Evolutionary conservation across 2,113 vertebrate species (phyloP).

Genomic region (Trichomycterus rosablanca): DNA sequence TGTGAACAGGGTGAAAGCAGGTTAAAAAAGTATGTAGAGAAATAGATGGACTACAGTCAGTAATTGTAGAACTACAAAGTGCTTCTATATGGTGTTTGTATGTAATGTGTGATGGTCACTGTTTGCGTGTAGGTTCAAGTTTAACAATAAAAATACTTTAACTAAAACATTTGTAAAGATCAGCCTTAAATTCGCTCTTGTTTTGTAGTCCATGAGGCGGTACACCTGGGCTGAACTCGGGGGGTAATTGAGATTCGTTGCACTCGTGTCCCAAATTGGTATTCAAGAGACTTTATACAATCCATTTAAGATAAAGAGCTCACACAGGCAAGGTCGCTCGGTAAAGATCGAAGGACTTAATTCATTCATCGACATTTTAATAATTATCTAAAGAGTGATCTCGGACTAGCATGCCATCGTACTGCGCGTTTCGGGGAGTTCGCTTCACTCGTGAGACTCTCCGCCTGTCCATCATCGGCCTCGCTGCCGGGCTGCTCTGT

Average conservation of each 20-base stretch:
- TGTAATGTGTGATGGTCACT: too few species aligned
- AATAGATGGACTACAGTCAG: too few species aligned
- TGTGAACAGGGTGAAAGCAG: too few species aligned
- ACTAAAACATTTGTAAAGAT: too few species aligned
- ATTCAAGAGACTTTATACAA: constrained; percentile 23
- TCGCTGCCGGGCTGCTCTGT: constrained; percentile 4
- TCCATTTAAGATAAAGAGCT: constrained; percentile 37
- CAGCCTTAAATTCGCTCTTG: too few species aligned
- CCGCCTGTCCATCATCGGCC: background rate
- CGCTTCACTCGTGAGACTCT: background rate
- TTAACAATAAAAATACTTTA: too few species aligned
- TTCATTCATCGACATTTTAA: constrained; percentile 41
- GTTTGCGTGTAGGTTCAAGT: too few species aligned
- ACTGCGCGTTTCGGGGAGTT: background rate
- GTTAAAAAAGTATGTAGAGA: too few species aligned
- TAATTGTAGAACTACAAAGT: too few species aligned
- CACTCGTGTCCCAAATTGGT: constrained; percentile 30
- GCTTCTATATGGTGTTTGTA: too few species aligned
- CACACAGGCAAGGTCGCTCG: constrained; percentile 33
- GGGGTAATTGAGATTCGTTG: constrained; percentile 28
- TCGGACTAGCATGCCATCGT: background rate
- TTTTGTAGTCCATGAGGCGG: too few species aligned
- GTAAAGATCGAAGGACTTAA: constrained; percentile 18
- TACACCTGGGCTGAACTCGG: too few species aligned
- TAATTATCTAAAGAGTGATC: constrained; percentile 35